A percentile compares a stretch with the other conserved stretches of the same genome.
Evolutionary conservation across 2,797 vertebrate genomes (phyloP).

Genomic region (Spea hammondii): DNA sequence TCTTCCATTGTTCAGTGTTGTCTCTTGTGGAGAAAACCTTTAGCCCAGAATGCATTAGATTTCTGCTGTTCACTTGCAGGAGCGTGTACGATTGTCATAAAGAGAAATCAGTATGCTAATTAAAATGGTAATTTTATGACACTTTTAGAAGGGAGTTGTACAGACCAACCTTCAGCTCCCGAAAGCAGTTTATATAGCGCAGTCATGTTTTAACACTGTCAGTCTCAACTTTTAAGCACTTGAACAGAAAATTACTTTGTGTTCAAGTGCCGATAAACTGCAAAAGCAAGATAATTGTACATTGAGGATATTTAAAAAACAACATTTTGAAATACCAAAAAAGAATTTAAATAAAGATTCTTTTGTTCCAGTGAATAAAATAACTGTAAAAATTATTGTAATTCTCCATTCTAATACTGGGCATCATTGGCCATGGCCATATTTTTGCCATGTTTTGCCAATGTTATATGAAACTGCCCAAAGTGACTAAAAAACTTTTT

Average conservation of each 20-base stretch:
- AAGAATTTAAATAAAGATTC: constrained; percentile 23
- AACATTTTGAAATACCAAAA: constrained; percentile 19
- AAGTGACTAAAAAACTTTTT: too few relatives aligned
- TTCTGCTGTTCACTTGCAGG: constrained; percentile 20
- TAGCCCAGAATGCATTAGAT: constrained; percentile 12
- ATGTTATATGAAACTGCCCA: too few relatives aligned
- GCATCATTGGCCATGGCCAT: too few relatives aligned
- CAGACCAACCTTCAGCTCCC: constrained; percentile 27
- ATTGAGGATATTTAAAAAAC: background rate
- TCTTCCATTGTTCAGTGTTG: background rate
- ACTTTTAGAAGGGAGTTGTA: constrained; percentile 12
- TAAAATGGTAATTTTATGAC: constrained; percentile 35
- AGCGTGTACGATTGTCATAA: constrained; percentile 33
- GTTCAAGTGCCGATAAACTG: constrained; percentile 35
- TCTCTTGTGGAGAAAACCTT: constrained; percentile 14
- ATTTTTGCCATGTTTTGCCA: too few relatives aligned
- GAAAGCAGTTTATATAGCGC: constrained; percentile 22
- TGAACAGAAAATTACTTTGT: constrained; percentile 31
- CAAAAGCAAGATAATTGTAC: constrained; percentile 11
- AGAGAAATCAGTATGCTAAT: constrained; percentile 44
- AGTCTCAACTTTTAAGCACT: constrained; percentile 34
- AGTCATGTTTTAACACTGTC: constrained; percentile 30
- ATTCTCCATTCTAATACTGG: too few relatives aligned
- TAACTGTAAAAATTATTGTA: too few relatives aligned
- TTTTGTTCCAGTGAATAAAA: too few relatives aligned